Evolutionary conservation across 2,888 invertebrate species (phyloP).

Genomic region (Carterocephalus palaemon): DNA sequence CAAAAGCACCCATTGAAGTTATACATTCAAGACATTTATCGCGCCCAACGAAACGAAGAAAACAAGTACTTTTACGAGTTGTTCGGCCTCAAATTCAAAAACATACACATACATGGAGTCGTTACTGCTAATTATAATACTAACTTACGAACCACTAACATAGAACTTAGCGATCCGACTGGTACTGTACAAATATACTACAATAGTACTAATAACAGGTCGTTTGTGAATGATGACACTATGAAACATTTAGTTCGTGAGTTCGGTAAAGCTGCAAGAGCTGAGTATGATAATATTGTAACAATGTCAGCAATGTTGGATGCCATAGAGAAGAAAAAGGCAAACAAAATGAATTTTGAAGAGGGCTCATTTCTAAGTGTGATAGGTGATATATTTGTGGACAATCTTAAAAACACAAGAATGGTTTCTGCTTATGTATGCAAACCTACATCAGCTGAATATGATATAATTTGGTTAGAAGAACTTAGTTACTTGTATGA

Average conservation of each 20-base stretch:
- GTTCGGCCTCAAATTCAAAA: slow-evolving; percentile 61
- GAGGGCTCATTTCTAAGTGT: slow-evolving; percentile 54
- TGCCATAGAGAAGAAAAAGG: slow-evolving; percentile 43
- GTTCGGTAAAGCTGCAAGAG: slow-evolving; percentile 45
- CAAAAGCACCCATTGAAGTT: slow-evolving; percentile 59
- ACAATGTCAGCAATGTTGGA: slow-evolving; percentile 56
- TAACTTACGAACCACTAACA: slow-evolving; percentile 41
- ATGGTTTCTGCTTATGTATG: slow-evolving; percentile 63
- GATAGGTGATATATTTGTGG: slow-evolving; percentile 65
- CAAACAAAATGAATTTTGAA: slow-evolving; percentile 40
- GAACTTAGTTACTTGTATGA: slow-evolving; percentile 66
- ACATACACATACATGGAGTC: slow-evolving; percentile 65
- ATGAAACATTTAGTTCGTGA: slow-evolving; percentile 46
- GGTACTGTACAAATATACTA: slow-evolving; percentile 62
- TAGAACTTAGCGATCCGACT: slow-evolving; percentile 65
- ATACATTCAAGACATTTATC: slow-evolving; percentile 67
- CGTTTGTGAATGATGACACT: slow-evolving; percentile 38
- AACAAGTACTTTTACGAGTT: slow-evolving; percentile 64
- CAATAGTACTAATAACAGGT: slow-evolving; percentile 51
- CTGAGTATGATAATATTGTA: slow-evolving; percentile 47
- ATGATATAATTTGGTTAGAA: slow-evolving; percentile 67
- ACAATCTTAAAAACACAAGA: slow-evolving; percentile 46
- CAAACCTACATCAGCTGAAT: slow-evolving; percentile 46
- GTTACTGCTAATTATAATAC: slow-evolving; percentile 58
- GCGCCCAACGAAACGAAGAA: slow-evolving; percentile 50